A percentile compares a stretch with the other conserved stretches of the same genome.
Evolutionary conservation across 2,797 vertebrate species (phyloP).

Genomic region (Scleropages formosus): DNA sequence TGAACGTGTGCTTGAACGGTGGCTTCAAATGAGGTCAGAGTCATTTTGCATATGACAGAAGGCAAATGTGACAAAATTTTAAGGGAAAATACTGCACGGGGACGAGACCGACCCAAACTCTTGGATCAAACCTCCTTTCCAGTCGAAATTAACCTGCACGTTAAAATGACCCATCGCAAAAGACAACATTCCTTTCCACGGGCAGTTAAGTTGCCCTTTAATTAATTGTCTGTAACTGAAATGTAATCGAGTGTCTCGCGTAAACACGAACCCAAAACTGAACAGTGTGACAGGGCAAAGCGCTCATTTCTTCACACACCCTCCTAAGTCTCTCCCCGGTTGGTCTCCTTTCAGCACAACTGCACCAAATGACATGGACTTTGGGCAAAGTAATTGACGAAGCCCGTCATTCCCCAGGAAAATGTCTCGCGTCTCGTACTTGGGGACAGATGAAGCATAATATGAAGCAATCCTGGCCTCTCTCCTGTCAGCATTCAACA

Average conservation of each 20-base stretch:
- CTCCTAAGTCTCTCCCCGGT: slow-evolving; percentile 1
- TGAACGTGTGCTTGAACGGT: too few relatives aligned
- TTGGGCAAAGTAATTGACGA: slow-evolving; percentile 37
- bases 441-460: neutral
- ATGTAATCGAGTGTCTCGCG: slow-evolving; percentile 38
- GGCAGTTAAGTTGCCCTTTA: slow-evolving; percentile 38
- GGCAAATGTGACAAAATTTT: too few relatives aligned
- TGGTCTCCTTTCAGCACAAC: slow-evolving; percentile 9
- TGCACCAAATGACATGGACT: slow-evolving; percentile 12
- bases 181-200: neutral
- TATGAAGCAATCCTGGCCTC: neutral
- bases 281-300: neutral
- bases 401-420: slow-evolving; percentile 16
- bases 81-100: slow-evolving; percentile 2
- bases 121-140: slow-evolving; percentile 7
- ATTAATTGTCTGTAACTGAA: slow-evolving; percentile 36
- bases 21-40: too few relatives aligned
- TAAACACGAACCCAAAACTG: neutral
- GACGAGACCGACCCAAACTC: slow-evolving; percentile 11
- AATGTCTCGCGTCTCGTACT: neutral
- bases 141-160: slow-evolving; percentile 12
- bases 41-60: neutral
- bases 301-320: neutral
- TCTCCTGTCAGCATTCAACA: neutral
- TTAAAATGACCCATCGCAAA: slow-evolving; percentile 4